phyloP scores from a whole-genome alignment of 2,888 invertebrate genomes.

The Standfussiana lucernea region DNA sequence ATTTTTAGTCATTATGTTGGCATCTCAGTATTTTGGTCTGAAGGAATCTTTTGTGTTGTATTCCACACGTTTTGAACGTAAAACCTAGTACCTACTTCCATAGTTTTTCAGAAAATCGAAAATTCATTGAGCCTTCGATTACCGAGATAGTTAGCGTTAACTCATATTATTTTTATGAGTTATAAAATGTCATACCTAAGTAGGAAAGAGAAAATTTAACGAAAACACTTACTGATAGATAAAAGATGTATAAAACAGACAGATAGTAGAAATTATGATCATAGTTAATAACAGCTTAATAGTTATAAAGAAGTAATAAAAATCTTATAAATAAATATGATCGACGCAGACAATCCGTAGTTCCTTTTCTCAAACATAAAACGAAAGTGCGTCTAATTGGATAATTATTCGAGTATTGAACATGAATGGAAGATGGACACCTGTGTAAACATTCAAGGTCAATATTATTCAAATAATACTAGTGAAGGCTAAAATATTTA shows the following conservation, averaged over 20 bases:
- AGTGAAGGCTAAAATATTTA: constrained; percentile 30
- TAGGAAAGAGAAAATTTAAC: not conserved
- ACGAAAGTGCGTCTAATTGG: constrained; percentile 64
- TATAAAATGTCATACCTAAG: not conserved
- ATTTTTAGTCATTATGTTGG: constrained; percentile 71
- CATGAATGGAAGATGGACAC: constrained; percentile 49
- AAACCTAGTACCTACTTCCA: constrained; percentile 40
- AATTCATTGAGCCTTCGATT: constrained; percentile 24
- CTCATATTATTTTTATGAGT: constrained; percentile 1
- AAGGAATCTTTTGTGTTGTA: constrained; percentile 69
- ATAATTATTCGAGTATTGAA: constrained; percentile 48
- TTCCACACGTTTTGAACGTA: constrained; percentile 70
- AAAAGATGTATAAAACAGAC: constrained; percentile 5
- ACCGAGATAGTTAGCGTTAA: not conserved
- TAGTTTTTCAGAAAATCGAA: constrained; percentile 7
- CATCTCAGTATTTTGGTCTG: constrained; percentile 74
- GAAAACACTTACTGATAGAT: not conserved
- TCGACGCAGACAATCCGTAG: constrained; percentile 8
- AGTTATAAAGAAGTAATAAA: constrained; percentile 24
- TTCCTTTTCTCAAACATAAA: constrained; percentile 32
- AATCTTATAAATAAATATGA: constrained; percentile 6
- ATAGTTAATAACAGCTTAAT: constrained; percentile 20
- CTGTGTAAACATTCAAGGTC: constrained; percentile 63
- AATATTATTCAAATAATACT: constrained; percentile 42
- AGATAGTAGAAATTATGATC: constrained; percentile 4